A percentile compares a stretch with the other conserved stretches of the same genome.
Conservation (phyloP, 2,797 vertebrate genomes). For the Lepus oiostolus region DNA sequence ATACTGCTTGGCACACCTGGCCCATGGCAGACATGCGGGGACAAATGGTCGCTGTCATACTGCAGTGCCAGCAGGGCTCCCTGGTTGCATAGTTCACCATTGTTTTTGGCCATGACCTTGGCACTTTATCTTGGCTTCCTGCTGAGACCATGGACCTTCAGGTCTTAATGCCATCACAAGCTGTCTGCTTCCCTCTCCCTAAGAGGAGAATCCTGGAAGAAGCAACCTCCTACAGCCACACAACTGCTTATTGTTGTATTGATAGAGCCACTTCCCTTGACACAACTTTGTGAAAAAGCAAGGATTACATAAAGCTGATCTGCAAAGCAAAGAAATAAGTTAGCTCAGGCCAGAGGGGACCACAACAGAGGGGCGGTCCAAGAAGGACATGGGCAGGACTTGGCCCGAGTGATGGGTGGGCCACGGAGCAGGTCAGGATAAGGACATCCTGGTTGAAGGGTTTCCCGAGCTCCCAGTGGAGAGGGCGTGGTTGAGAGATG, state of each 20-base stretch:
- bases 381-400: neutral
- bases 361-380: rapidly evolving
- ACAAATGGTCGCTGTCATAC: neutral
- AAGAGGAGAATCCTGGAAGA: neutral
- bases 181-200: neutral
- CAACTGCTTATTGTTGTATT: neutral
- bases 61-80: too few species aligned
- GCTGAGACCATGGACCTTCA: neutral
- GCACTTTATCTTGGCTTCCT: neutral
- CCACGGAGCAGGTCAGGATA: neutral
- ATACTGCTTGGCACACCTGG: neutral
- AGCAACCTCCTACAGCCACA: neutral
- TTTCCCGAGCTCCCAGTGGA: neutral
- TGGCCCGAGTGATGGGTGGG: neutral
- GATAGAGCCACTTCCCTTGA: too few species aligned
- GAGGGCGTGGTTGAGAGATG: neutral
- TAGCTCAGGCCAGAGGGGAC: rapidly evolving
- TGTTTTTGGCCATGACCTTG: neutral
- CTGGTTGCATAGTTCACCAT: neutral
- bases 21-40: rapidly evolving
- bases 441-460: neutral
- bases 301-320: too few species aligned
- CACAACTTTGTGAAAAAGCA: neutral
- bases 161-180: neutral
- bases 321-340: neutral